Evolutionary conservation across 2,888 invertebrate genomes (phyloP), one percentile per base, ranked within the genome.

Genomic region (Amblyjoppa proteus): DNA sequence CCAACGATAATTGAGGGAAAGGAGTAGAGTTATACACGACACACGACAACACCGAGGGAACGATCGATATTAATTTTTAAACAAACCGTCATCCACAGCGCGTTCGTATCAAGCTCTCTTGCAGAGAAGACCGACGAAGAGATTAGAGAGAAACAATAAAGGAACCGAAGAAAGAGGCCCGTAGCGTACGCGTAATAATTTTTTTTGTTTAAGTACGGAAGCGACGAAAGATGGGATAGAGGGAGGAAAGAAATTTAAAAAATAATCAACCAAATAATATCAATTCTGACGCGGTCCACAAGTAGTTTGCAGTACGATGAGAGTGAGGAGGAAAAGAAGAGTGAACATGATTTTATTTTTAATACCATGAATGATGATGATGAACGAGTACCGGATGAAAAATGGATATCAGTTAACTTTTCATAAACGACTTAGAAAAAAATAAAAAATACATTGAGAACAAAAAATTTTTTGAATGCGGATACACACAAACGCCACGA

Each of bases 261-360:
- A 86, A 69, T 86, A 83, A 85, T 82, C 78, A 84, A 81, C 81
- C 76, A 87, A 86, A 86, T 88, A 85, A 88, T 92, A 91, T 91
- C 90, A 91, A 91, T 91, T 89, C 90, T 88, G 82, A 91, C 87
- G 91, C 88, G 93, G 92, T 93, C 92, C 92, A 92, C 90, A 91
- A 85, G 92, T 93, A 92, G 92, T 93, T 90, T 90, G 89, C 90
- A 91, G 90, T 90, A 90, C 88, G 88, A 92, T 85, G 41, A 81
- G 28, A 81, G n/a, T 41, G 56, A 66, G 66, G 51, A 58, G 51
- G 61, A 73, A 51, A 31, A 16, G 74, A 75, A 74, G 31, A 66
- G 58, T 28, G 58, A 87, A 75, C 64, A 82, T 61, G 74, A 80
- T 82, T 80, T 87, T 76, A 85, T 83, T 87, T 82, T 77, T 82